These are phyloP conservation scores for Protaetia brevitarsis DNA, from an alignment of 1,140 invertebrate genomes.

Conservation along the genomic window DNA sequence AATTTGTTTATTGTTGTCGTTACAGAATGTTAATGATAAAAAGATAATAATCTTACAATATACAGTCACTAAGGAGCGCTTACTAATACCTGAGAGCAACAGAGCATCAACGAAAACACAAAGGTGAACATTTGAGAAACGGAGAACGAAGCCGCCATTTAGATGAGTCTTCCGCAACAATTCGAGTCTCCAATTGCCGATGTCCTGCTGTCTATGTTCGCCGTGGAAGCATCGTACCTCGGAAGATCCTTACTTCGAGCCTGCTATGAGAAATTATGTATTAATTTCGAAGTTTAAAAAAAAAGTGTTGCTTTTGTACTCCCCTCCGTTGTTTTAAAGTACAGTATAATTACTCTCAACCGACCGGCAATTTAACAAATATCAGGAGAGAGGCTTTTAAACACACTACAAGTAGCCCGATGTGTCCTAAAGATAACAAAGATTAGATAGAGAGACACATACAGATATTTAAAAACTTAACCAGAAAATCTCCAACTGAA, in stretches of 20 bases:
- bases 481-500: too few species aligned
- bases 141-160: not conserved
- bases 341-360: too few species aligned
- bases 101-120: not conserved
- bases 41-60: not conserved
- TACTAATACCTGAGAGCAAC: not conserved
- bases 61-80: not conserved
- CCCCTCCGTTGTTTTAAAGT: too few species aligned
- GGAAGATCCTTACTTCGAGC: constrained; percentile 73
- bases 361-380: too few species aligned
- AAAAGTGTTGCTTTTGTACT: too few species aligned
- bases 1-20: constrained; percentile 4
- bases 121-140: not conserved
- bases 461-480: too few species aligned
- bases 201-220: constrained; percentile 69
- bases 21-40: not conserved
- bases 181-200: constrained; percentile 64
- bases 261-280: constrained; percentile 56
- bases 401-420: too few species aligned
- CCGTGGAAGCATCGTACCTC: constrained; percentile 67
- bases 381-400: too few species aligned
- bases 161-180: constrained; percentile 56
- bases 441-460: too few species aligned
- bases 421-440: too few species aligned
- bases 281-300: constrained; percentile 16